A percentile compares a stretch with the other conserved stretches of the same genome.
Conservation (phyloP, 2,113 vertebrate species). For the rabbit (Oryctolagus cuniculus) region mOryCun1.1 NC_091445.1:52628501-52629000, state of each 20-base stretch:
- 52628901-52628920: background rate
- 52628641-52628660: background rate
- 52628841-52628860: background rate
- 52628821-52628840: background rate
- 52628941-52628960: background rate
- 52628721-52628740: background rate
- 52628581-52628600: background rate
- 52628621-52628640: background rate
- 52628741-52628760: background rate
- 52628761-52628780: background rate
- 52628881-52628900: background rate
- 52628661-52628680: background rate
- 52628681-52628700: background rate
- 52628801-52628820: background rate
- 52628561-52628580: rapidly evolving
- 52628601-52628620: background rate
- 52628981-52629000: background rate
- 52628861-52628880: background rate
- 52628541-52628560: background rate
- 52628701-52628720: background rate
- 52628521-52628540: background rate
- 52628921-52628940: background rate
- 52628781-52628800: background rate
- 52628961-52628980: background rate
- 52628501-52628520: no score